phyloP scores from a whole-genome alignment of 2,888 invertebrate genomes.

The Nesidiocoris tenuis region DNA sequence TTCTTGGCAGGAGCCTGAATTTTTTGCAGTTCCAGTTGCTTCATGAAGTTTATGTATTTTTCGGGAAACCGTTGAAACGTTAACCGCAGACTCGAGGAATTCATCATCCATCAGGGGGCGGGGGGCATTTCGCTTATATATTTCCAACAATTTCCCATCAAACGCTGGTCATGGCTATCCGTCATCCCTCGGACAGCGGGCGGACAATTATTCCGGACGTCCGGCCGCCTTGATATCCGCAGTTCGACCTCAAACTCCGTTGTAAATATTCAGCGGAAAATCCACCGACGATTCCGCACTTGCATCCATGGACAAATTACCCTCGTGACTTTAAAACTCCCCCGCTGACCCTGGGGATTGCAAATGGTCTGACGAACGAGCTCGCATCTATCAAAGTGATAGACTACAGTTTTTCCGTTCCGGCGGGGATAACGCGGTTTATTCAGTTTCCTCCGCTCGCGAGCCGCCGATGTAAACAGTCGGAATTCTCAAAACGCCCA shows the following conservation, averaged over 20 bases:
- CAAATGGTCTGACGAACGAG: conserved; percentile 7
- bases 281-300: background rate
- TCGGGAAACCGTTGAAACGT: too few relatives aligned
- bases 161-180: background rate
- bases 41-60: too few relatives aligned
- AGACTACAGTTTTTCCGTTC: background rate
- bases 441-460: background rate
- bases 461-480: background rate
- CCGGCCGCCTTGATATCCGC: background rate
- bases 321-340: background rate
- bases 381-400: conserved; percentile 14
- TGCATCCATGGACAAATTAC: background rate
- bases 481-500: background rate
- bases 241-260: background rate
- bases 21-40: too few relatives aligned
- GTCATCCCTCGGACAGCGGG: background rate
- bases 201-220: background rate
- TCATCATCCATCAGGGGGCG: too few relatives aligned
- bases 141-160: background rate
- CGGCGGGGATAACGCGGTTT: background rate
- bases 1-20: too few relatives aligned
- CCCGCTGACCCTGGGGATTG: background rate
- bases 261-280: background rate
- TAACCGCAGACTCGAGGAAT: too few relatives aligned
- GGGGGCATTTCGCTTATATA: too few relatives aligned